phyloP scores from a whole-genome alignment of 2,888 invertebrate genomes.

The Caenorhabditis panamensis region DNA sequence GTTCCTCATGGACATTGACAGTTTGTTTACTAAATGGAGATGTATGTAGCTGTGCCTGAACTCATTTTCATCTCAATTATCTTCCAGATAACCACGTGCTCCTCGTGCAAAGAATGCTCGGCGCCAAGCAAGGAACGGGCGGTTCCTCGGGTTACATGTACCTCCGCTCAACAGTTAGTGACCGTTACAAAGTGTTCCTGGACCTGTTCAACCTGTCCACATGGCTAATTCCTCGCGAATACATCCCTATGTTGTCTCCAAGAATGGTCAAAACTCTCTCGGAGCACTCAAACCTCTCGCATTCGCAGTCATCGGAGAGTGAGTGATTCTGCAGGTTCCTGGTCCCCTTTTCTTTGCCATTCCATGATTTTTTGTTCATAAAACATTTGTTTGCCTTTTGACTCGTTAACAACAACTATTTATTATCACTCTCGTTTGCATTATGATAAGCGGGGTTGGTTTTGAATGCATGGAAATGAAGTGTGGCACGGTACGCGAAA shows the following conservation, averaged over 20 bases:
- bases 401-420: constrained; percentile 52
- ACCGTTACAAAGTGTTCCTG: constrained; percentile 97
- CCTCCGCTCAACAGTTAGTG: constrained; percentile 95
- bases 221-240: constrained; percentile 92
- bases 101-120: constrained; percentile 99
- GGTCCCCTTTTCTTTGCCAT: constrained; percentile 5
- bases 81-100: constrained; percentile 95
- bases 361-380: constrained; percentile 38
- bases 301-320: constrained; percentile 54
- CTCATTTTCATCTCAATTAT: neutral
- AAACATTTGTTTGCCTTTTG: constrained; percentile 16
- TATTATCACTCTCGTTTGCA: constrained; percentile 55
- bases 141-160: constrained; percentile 99
- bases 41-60: constrained; percentile 84
- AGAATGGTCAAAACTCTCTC: constrained; percentile 85
- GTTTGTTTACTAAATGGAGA: constrained; percentile 98
- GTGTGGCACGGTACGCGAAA: constrained; percentile 23
- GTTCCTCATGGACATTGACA: constrained; percentile 97
- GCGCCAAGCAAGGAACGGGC: constrained; percentile 96
- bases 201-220: constrained; percentile 98
- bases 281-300: constrained; percentile 74
- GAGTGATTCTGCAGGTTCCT: constrained; percentile 16
- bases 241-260: constrained; percentile 91
- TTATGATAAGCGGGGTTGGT: constrained; percentile 43
- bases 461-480: constrained; percentile 31